Base-by-base conservation (phyloP, 2,113 vertebrate genomes). In the Nothoprocta pentlandii region DNA sequence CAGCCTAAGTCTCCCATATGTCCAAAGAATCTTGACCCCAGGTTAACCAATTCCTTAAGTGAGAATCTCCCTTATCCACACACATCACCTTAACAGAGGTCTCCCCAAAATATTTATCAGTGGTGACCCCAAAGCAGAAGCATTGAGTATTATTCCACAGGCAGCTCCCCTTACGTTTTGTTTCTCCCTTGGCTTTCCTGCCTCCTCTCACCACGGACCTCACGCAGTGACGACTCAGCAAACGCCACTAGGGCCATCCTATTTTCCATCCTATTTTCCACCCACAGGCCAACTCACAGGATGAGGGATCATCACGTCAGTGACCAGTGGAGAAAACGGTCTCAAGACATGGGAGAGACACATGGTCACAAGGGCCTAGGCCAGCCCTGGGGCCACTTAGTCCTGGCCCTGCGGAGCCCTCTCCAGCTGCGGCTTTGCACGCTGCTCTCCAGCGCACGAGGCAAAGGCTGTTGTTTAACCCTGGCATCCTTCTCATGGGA, bases 401-500 rank as follows among this genome's bases (percentile, higher is more conserved):
- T 19, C 36, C 0, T 54, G 36, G 42, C n/a, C 19, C 32, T 8
- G 26, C 66, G 26, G 56, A 39, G 47, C n/a, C 61, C 20, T 66
- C 70, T 84, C 93, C 92, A 83, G 84, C 87, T 83, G 39, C 89
- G 59, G 89, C 93, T 92, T 96, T 88, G 69, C 59, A 78, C 70
- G 12, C 87, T 66, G 59, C 70, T 80, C 75, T 92, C 83, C 34
- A 6, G 39, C 81, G 87, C 71, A 92, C 54, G 87, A 95, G 80
- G 58, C 66, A 73, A 96, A 87, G 2, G 1, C 80, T 94, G 90
- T 94, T 89, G 71, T 85, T 96, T 96, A 77, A 93, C 89, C 93
- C 94, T 96, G 94, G 89, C 93, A 93, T 91, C 82, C 87, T 96
- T 92, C 96, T 95, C 96, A 71, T 4, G 22, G 95, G 88, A 97